Percentiles rank a stretch among this genome's conserved stretches.
Evolutionary conservation across 2,797 vertebrate species (phyloP).

Genomic region (Jordanella pulchra): DNA sequence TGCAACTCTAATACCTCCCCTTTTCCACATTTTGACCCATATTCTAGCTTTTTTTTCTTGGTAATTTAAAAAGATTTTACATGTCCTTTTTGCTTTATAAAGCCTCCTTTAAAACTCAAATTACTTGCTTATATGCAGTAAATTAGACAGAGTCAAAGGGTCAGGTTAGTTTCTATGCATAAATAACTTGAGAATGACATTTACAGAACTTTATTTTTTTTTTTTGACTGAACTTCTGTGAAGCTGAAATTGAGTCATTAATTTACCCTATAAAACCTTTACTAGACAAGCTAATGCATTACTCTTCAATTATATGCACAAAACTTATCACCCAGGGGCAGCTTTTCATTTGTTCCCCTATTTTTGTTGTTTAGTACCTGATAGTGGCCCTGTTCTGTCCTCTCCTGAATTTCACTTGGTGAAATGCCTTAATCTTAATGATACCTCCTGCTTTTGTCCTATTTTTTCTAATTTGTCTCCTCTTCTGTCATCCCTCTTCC

Average conservation of each 20-base stretch:
- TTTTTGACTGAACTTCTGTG: constrained; percentile 29
- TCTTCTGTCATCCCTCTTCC: constrained; percentile 17
- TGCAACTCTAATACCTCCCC: background rate
- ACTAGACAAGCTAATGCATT: constrained; percentile 45
- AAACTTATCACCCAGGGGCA: constrained; percentile 36
- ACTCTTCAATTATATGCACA: constrained; percentile 47
- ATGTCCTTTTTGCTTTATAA: background rate
- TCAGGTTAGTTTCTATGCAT: constrained; percentile 16
- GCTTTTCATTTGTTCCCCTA: constrained; percentile 39
- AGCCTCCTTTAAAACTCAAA: constrained; percentile 9
- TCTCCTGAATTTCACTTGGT: constrained; percentile 32
- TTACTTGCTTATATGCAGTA: background rate
- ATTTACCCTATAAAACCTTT: constrained; percentile 52
- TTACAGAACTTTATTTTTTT: constrained; percentile 9
- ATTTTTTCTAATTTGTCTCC: constrained; percentile 20
- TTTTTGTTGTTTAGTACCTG: constrained; percentile 25
- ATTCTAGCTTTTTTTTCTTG: background rate
- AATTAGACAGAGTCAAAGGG: constrained; percentile 13
- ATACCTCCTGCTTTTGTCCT: constrained; percentile 31
- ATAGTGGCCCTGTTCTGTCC: constrained; percentile 45
- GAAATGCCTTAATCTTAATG: constrained; percentile 28
- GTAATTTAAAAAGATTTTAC: background rate
- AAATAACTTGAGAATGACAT: constrained; percentile 21
- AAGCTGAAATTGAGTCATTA: constrained; percentile 33
- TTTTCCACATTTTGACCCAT: background rate